Evolutionary conservation across 2,888 invertebrate species (phyloP), one percentile per base, ranked within the genome.

Genomic region (Altica lythri): DNA sequence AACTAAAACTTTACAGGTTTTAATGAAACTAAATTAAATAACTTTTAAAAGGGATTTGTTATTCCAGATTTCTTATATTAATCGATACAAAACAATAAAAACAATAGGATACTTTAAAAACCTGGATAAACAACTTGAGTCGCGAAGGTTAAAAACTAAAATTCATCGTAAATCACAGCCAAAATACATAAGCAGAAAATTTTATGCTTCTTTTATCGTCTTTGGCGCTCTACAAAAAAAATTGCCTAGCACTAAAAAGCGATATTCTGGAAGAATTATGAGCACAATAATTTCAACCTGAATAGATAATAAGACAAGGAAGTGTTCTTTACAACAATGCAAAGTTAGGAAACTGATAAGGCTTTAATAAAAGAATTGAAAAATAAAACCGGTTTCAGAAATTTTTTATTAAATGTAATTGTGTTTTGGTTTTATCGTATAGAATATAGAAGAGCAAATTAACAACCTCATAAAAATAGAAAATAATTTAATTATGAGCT

Each of bases 261-360:
- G 62, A 63, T 64, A 69, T 67, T 68, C 64, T 55, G 55, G 54
- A 61, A 61, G 65, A 68, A 64, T 68, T 68, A 69, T 67, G 59
- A 61, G 60, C 55, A 62, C 60, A 62, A 66, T 68, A 68, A 68
- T 68, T 69, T 66, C 63, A 62, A 60, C 59, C 49, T 60, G 63
- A 64, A 64, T 64, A 66, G 64, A 68, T 68, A 68, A 69, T 65
- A 60, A 59, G 60, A 55, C 46, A 51, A 52, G 49, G 32, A 55
- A 55, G 53, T 45, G 53, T 51, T 58, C 56, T 54, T 50, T 50
- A 53, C 46, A 53, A 57, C 53, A 53, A 45, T 53, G 48, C 46
- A 53, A 57, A 53, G 27, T 59, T 49, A 53, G n/a, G n/a, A n/a
- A n/a, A n/a, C n/a, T n/a, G n/a, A n/a, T n/a, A n/a, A n/a, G n/a